These are phyloP conservation scores for Microplitis deprimator DNA, from an alignment of 2,888 invertebrate genomes.

Conservation along the genomic window DNA sequence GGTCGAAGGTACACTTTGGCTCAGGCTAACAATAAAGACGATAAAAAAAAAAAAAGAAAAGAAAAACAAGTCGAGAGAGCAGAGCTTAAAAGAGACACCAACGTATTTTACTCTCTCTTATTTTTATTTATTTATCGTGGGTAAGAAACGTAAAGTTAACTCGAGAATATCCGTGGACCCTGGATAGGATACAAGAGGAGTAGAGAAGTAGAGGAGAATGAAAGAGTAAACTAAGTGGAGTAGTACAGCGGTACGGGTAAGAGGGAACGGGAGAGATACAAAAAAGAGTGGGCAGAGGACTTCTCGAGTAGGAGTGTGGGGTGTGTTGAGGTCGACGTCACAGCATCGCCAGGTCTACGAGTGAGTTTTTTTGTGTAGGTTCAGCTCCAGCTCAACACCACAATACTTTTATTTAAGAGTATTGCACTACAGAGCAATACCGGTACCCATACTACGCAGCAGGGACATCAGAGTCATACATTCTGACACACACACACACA, in stretches of 20 bases:
- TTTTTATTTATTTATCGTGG: conserved; percentile 20
- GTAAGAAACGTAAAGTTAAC: conserved; percentile 33
- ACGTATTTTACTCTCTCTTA: background rate
- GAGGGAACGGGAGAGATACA: conserved; percentile 21
- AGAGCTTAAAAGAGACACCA: conserved; percentile 17
- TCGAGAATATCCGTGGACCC: conserved; percentile 38
- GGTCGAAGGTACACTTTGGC: background rate
- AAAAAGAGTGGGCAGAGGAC: conserved; percentile 14
- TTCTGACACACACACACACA: background rate
- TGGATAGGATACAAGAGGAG: conserved; percentile 37
- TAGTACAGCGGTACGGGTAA: background rate
- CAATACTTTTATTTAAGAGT: background rate
- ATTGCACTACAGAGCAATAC: conserved; percentile 11
- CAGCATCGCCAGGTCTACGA: conserved; percentile 40
- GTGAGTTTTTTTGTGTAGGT: conserved; percentile 7
- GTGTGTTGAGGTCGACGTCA: conserved; percentile 45
- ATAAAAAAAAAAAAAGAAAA: conserved; percentile 41
- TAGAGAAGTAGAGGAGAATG: conserved; percentile 33
- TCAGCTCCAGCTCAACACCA: background rate
- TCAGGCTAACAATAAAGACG: conserved; percentile 31
- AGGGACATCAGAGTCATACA: conserved; percentile 13
- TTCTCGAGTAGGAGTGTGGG: conserved; percentile 5
- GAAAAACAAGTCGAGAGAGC: no score
- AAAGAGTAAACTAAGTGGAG: conserved; percentile 29
- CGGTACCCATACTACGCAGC: background rate